Base-by-base conservation (phyloP, 1,140 invertebrate genomes). In the Ericerus pela region DNA sequence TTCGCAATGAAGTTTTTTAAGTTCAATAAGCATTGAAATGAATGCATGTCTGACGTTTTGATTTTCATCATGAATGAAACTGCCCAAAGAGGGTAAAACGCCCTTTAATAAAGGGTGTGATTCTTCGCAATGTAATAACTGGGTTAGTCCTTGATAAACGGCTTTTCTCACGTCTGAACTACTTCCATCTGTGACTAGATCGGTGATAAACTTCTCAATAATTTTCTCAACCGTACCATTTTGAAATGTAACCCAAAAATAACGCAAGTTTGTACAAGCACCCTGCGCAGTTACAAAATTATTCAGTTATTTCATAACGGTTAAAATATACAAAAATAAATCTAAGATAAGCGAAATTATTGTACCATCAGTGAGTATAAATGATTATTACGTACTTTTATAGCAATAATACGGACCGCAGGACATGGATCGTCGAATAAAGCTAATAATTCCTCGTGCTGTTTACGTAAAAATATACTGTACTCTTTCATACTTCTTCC, bases 371-470 rank as follows among this genome's bases (percentile, higher is more conserved):
- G 18, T 20, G 20, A 22, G 3, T 16, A 16, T 41, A 41, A 10
- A 41, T 16, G 37, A 41, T 24, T 8, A 24, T 22, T 53, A 38
- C 18, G 22, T 57, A 64, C 63, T 58, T 57, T 61, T 5, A 62
- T 59, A 28, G 61, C 58, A 47, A 63, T 58, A 26, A 64, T 58
- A 31, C 63, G 57, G 14, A 61, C 58, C 12, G 58, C 51, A 36
- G 61, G 62, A 55, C 56, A 63, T 6, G 57, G 58, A 51, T 64
- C 63, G 18, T 55, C 33, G 10, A 64, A 51, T 22, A 64, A 56
- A 27, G 59, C 58, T n/a, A 56, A 55, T 30, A 62, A 62, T 58
- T 59, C 59, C 36, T 58, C 41, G 30, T 63, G 54, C 53, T 64
- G 63, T 38, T 55, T 59, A 20, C 60, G 56, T 53, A 52, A 54